Percentiles rank a stretch among this genome's conserved stretches.
Conservation (phyloP, 2,888 invertebrate genomes). For the Erpobdella octoculata region DNA sequence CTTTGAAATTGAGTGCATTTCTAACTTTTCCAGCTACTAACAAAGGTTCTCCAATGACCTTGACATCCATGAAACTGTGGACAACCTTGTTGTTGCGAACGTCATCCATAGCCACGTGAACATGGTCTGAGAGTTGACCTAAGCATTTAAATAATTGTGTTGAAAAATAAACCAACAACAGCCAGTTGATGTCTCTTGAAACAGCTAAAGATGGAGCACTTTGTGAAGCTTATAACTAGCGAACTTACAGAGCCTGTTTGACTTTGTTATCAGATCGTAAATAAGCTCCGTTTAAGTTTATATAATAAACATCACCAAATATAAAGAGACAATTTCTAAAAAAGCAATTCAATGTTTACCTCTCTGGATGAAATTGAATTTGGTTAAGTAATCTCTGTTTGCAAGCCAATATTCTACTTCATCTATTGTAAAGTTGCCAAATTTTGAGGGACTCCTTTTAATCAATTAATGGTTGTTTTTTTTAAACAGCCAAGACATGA, state of each 20-base stretch:
- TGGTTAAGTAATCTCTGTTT: slow-evolving; percentile 46
- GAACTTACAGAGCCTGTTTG: neutral
- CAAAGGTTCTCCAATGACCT: slow-evolving; percentile 38
- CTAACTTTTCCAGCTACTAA: slow-evolving; percentile 43
- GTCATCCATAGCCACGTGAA: slow-evolving; percentile 42
- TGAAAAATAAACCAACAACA: too few species aligned
- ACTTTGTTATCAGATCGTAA: neutral
- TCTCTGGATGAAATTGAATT: slow-evolving; percentile 47
- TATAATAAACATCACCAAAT: too few species aligned
- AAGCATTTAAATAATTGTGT: neutral
- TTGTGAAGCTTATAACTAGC: too few species aligned
- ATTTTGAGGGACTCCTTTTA: slow-evolving; percentile 13
- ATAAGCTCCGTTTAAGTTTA: too few species aligned
- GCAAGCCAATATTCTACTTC: slow-evolving; percentile 49
- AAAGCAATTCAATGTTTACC: too few species aligned
- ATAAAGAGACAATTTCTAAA: neutral
- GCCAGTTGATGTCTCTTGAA: too few species aligned
- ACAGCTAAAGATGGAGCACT: too few species aligned
- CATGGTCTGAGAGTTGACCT: slow-evolving; percentile 35
- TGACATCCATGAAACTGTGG: slow-evolving; percentile 38
- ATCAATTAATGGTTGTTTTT: neutral
- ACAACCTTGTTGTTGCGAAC: slow-evolving; percentile 37
- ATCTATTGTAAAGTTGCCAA: slow-evolving; percentile 45
- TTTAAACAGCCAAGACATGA: neutral
- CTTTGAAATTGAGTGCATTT: slow-evolving; percentile 44